phyloP scores from a whole-genome alignment of 1,140 invertebrate genomes.

The Procambarus clarkii region DNA sequence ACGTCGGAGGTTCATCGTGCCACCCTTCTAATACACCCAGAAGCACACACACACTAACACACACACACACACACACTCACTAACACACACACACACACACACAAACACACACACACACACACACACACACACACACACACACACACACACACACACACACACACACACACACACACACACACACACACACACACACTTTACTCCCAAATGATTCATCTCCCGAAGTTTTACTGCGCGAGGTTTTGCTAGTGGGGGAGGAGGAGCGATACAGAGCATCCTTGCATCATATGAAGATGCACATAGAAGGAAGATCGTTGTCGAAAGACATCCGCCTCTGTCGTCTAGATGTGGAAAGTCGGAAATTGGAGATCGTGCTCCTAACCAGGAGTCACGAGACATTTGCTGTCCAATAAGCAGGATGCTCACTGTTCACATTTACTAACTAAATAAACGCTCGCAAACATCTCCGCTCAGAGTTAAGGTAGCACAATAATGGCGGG shows the following conservation, averaged over 20 bases:
- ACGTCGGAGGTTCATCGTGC: too few relatives aligned
- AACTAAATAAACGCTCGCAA: slow-evolving; percentile 60
- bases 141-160: slow-evolving; percentile 2
- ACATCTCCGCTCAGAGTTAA: slow-evolving; percentile 53
- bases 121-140: neutral
- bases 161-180: neutral
- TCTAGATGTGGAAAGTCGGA: slow-evolving; percentile 17
- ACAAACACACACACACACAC: too few relatives aligned
- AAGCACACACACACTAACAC: too few relatives aligned
- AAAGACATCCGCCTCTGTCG: slow-evolving; percentile 12
- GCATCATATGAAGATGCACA: slow-evolving; percentile 49
- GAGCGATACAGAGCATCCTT: slow-evolving; percentile 53
- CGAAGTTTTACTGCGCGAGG: slow-evolving; percentile 40
- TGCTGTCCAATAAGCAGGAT: slow-evolving; percentile 63
- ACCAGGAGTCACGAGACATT: slow-evolving; percentile 53
- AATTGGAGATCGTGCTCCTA: slow-evolving; percentile 36
- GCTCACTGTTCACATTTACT: slow-evolving; percentile 64
- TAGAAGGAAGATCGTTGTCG: slow-evolving; percentile 19
- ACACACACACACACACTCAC: too few relatives aligned
- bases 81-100: too few relatives aligned
- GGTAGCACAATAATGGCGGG: slow-evolving; percentile 51
- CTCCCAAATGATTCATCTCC: slow-evolving; percentile 31
- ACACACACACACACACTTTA: slow-evolving; percentile 11
- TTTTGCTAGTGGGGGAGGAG: slow-evolving; percentile 33
- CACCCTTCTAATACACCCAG: too few relatives aligned